phyloP scores from a whole-genome alignment of 2,797 vertebrate species.

The Coracias cyanogaster region DNA sequence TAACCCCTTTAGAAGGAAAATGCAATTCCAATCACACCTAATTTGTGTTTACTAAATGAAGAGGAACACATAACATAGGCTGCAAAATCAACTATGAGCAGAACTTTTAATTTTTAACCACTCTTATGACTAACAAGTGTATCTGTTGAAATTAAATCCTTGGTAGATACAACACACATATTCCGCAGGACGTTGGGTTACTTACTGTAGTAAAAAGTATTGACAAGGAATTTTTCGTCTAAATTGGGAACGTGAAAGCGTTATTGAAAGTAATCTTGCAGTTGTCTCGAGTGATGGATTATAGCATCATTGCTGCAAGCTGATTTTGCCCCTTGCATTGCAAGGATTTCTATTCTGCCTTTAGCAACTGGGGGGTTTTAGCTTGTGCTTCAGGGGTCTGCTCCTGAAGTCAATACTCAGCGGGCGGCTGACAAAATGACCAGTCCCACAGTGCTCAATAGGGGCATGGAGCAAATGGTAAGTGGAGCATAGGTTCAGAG shows the following conservation, averaged over 20 bases:
- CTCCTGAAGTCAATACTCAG: background rate
- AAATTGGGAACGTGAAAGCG: slow-evolving; percentile 37
- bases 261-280: slow-evolving; percentile 69
- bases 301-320: slow-evolving; percentile 52
- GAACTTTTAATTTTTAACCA: background rate
- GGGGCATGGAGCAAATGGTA: background rate
- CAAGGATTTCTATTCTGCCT: background rate
- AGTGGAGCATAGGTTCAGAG: background rate
- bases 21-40: slow-evolving; percentile 9
- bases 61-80: background rate
- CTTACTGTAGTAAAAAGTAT: slow-evolving; percentile 53
- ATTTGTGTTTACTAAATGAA: slow-evolving; percentile 28
- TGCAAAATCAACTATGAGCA: background rate
- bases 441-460: background rate
- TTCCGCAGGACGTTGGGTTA: background rate
- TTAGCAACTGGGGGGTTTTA: slow-evolving; percentile 3
- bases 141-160: background rate
- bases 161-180: background rate
- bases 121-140: background rate
- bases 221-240: slow-evolving; percentile 31
- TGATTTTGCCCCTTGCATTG: slow-evolving; percentile 45
- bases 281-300: slow-evolving; percentile 68
- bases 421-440: background rate
- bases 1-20: slow-evolving; percentile 46
- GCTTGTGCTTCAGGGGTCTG: background rate